phyloP scores from a whole-genome alignment of 2,797 vertebrate species.

The Brachyalestes nurse region DNA sequence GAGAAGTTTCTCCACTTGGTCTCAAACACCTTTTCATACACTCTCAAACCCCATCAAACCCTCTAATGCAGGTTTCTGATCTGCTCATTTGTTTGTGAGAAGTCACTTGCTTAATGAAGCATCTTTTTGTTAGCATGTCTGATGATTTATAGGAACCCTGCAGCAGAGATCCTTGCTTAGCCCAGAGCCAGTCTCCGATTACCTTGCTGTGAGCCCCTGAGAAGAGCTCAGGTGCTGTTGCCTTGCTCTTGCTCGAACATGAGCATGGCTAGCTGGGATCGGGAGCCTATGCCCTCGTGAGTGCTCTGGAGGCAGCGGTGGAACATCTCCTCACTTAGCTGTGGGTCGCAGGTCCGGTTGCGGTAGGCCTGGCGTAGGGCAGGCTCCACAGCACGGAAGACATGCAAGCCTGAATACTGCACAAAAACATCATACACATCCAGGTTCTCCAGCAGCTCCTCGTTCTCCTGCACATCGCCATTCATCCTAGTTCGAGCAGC shows the following conservation, averaged over 20 bases:
- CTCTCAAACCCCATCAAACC: constrained; percentile 7
- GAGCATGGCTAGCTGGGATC: constrained; percentile 91
- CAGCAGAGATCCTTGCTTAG: constrained; percentile 1
- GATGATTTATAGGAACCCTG: constrained; percentile 3
- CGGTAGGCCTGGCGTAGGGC: constrained; percentile 87
- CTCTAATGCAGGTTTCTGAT: constrained; percentile 13
- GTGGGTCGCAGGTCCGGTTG: constrained; percentile 86
- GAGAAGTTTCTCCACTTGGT: constrained; percentile 7
- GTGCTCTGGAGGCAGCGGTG: constrained; percentile 91
- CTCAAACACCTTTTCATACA: constrained; percentile 10
- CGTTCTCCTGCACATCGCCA: constrained; percentile 85
- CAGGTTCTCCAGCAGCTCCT: constrained; percentile 90
- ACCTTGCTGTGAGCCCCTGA: not conserved
- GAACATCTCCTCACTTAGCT: constrained; percentile 90
- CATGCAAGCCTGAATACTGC: constrained; percentile 89
- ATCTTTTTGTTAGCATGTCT: not conserved
- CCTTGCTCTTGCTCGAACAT: constrained; percentile 90
- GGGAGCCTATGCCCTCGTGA: constrained; percentile 88
- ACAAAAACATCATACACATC: constrained; percentile 94
- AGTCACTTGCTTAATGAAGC: constrained; percentile 21
- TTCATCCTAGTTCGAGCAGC: constrained; percentile 86
- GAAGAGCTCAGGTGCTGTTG: constrained; percentile 86
- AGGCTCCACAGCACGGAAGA: constrained; percentile 93
- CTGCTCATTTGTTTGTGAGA: not conserved
- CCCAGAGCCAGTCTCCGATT: constrained; percentile 24